A percentile compares a stretch with the other conserved stretches of the same genome.
Evolutionary conservation across 2,797 vertebrate genomes (phyloP).

Genomic region (Morelia viridis): DNA sequence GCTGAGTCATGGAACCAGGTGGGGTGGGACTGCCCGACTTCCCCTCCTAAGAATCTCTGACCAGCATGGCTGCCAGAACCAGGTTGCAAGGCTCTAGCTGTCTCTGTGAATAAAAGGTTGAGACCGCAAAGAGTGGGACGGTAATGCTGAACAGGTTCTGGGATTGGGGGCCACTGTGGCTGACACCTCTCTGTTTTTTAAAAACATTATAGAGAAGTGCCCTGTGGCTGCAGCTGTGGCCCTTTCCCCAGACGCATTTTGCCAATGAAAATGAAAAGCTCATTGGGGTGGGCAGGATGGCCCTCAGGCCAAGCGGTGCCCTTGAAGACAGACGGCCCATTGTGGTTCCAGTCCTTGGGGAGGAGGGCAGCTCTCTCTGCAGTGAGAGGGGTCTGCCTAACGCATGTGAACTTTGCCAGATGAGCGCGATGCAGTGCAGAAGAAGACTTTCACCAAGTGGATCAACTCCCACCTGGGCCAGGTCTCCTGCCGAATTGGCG

Average conservation of each 20-base stretch:
- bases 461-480: conserved; percentile 70
- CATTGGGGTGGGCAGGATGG: background rate
- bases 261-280: background rate
- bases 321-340: no score
- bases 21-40: background rate
- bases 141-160: background rate
- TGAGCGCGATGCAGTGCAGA: conserved; percentile 91
- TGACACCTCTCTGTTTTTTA: background rate
- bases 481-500: conserved; percentile 88
- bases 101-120: background rate
- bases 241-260: background rate
- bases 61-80: background rate
- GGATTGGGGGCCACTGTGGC: background rate
- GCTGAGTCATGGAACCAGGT: background rate
- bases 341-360: background rate
- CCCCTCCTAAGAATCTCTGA: background rate
- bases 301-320: background rate
- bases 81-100: background rate
- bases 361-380: background rate
- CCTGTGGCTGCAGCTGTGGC: background rate
- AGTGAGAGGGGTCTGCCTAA: background rate
- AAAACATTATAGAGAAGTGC: background rate
- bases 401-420: conserved; percentile 67
- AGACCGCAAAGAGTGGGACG: background rate
- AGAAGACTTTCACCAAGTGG: conserved; percentile 97